Conservation (phyloP, 2,888 invertebrate species). For the Cosmia trapezina region DNA sequence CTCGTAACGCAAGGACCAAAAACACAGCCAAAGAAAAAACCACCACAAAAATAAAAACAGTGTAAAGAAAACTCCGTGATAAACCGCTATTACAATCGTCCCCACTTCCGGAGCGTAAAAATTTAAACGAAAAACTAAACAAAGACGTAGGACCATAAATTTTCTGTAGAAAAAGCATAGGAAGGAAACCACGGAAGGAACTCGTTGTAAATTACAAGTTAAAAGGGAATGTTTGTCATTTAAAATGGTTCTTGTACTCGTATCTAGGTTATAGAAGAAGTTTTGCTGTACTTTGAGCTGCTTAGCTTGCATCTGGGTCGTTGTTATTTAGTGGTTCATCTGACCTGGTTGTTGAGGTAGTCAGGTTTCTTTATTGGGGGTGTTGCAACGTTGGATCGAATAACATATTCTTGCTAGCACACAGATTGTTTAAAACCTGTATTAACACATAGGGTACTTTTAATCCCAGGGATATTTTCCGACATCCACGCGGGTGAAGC, state of each 20-base stretch:
- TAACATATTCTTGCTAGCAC: no score
- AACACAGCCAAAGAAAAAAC: conserved; percentile 2
- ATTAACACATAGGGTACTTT: no score
- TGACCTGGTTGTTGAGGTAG: conserved; percentile 21
- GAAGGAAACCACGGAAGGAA: conserved; percentile 60
- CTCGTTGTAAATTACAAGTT: conserved; percentile 55
- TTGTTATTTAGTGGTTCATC: conserved; percentile 4
- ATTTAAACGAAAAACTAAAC: conserved; percentile 55
- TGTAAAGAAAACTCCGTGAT: conserved; percentile 44
- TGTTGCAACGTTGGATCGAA: background rate
- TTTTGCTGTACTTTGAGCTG: conserved; percentile 28
- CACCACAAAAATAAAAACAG: conserved; percentile 24
- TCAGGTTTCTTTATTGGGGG: background rate
- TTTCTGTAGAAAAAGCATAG: conserved; percentile 42
- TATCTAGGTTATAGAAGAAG: conserved; percentile 42
- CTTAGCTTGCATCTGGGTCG: conserved; percentile 42
- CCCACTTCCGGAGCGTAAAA: conserved; percentile 48
- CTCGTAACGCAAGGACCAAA: background rate
- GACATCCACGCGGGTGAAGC: no score
- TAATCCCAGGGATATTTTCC: no score
- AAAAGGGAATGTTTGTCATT: conserved; percentile 43
- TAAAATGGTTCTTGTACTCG: conserved; percentile 11
- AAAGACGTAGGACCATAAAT: conserved; percentile 58
- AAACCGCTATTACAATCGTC: conserved; percentile 33
- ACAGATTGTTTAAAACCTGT: no score